Evolutionary conservation across 2,888 invertebrate species (phyloP), one percentile per base, ranked within the genome.

Genomic region (Polyommatus iphigenia): DNA sequence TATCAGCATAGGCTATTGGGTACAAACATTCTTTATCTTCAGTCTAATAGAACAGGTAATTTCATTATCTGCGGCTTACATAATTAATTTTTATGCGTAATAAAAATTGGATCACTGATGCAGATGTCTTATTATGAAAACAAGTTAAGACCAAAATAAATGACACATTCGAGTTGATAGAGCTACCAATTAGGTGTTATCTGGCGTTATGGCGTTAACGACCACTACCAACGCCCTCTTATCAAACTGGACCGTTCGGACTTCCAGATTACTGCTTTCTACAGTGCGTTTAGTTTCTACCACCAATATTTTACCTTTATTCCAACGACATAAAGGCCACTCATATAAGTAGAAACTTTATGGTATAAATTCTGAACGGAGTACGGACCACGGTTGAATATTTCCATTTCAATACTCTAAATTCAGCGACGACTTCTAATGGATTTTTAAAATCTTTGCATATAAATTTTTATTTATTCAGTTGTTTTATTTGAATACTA

Each of bases 121-220:
- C 67, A 67, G 29, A 32, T 67, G 67, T 67, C 15, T 67, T 24
- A 15, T 67, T 29, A 67, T 67, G 15, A 6, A 18, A 67, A 32
- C 29, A 15, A 29, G 67, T 32, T 67, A 15, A 18, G 29, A 32
- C 29, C 13, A 32, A 67, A 32, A 67, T 32, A 67, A 67, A 18
- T 67, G 32, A 67, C 67, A 67, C 2, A 67, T 67, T 67, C 32
- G 15, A 20, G 29, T 67, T 24, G 62, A 62, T 62, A 67, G 67
- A 67, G 67, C 32, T 67, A 67, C 67, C 67, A 67, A 67, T 67
- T 32, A 67, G 15, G 67, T 32, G 67, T 67, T 67, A 67, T 67
- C 67, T 67, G 2, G 67, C 18, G 15, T 67, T 67, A 67, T 67
- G 29, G 24, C 29, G 15, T 32, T 29, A 67, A 67, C 29, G 67